phyloP scores from a whole-genome alignment of 2,113 vertebrate species.

The Antigone vipio region DNA sequence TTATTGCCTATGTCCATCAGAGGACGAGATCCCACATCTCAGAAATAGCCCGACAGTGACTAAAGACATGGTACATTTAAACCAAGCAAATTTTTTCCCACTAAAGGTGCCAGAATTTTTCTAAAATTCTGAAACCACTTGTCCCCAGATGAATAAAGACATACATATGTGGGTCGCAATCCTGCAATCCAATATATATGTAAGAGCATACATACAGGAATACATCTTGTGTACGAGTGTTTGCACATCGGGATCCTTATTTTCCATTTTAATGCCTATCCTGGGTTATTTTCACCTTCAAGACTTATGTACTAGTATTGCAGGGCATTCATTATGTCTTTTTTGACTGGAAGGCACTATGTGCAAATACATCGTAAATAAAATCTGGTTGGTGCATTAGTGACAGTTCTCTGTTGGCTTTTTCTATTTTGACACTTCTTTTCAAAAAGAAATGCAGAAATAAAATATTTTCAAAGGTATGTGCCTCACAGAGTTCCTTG shows the following conservation, averaged over 20 bases:
- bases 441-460: conserved; percentile 5
- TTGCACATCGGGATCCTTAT: background rate
- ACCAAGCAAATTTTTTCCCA: background rate
- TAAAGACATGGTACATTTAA: fast-evolving
- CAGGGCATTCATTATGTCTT: background rate
- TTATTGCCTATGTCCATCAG: background rate
- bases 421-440: background rate
- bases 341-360: background rate
- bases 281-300: background rate
- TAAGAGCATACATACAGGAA: fast-evolving
- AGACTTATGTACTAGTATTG: background rate
- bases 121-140: background rate
- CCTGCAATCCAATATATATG: background rate
- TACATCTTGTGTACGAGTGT: background rate
- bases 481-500: background rate
- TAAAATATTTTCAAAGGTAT: conserved; percentile 6
- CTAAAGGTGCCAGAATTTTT: background rate
- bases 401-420: background rate
- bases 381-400: background rate
- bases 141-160: background rate
- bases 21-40: background rate
- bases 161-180: background rate
- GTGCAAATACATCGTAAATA: background rate
- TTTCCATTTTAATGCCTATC: background rate
- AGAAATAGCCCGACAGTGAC: background rate